phyloP scores from a whole-genome alignment of 2,113 vertebrate species.

The Crypturellus undulatus region DNA sequence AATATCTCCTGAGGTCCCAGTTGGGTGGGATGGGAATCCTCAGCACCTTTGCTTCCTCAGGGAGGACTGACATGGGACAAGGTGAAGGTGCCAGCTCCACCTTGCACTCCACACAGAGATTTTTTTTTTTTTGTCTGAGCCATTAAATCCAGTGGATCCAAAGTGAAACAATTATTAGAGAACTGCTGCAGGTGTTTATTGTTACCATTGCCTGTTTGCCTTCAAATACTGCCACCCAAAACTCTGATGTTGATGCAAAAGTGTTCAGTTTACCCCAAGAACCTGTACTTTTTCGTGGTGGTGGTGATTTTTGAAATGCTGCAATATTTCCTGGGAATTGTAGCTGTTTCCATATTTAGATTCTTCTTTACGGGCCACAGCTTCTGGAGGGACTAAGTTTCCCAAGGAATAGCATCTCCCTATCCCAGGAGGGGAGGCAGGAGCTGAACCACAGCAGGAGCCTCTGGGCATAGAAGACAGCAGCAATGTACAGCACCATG shows the following conservation, averaged over 20 bases:
- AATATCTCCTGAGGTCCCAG: background rate
- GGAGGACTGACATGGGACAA: background rate
- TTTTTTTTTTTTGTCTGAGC: background rate
- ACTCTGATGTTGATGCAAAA: too few species aligned
- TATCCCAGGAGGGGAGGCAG: background rate
- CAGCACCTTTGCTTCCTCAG: background rate
- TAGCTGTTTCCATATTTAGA: background rate
- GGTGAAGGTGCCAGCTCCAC: background rate
- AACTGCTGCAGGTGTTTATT: background rate
- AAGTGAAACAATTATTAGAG: background rate
- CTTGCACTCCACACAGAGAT: fast-evolving
- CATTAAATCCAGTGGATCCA: background rate
- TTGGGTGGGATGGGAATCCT: background rate
- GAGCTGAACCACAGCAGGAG: background rate
- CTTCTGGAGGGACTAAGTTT: background rate
- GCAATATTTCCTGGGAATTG: background rate
- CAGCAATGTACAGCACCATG: background rate
- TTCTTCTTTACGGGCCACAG: background rate
- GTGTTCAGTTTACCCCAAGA: too few species aligned
- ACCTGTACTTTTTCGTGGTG: too few species aligned
- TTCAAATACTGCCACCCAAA: too few species aligned
- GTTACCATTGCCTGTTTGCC: too few species aligned
- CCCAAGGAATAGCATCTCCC: background rate
- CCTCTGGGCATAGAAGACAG: background rate
- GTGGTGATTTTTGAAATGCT: background rate